Evolutionary conservation across 2,797 vertebrate species (phyloP).

Genomic region (Hyperoplus immaculatus): DNA sequence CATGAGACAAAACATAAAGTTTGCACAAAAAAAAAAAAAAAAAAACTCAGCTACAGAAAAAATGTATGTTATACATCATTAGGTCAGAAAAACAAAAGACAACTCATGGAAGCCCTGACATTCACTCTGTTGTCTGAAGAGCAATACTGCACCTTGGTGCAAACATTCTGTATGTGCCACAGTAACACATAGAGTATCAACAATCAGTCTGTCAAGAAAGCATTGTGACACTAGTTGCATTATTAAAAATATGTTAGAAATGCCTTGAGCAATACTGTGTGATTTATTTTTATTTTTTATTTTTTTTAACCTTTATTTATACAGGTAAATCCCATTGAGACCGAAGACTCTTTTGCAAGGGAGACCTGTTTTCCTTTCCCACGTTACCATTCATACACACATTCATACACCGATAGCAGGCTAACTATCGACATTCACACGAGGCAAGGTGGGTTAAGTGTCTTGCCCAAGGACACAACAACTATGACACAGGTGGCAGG

Average conservation of each 20-base stretch:
- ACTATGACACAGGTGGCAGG: too few species aligned
- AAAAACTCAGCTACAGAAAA: background rate
- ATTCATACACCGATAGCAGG: too few species aligned
- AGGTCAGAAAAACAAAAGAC: conserved; percentile 19
- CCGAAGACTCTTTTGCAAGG: too few species aligned
- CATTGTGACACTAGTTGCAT: conserved; percentile 3
- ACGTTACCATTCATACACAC: too few species aligned
- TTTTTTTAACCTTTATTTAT: too few species aligned
- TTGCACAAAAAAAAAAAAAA: background rate
- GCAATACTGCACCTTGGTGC: background rate
- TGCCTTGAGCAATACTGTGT: conserved; percentile 2
- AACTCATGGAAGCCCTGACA: background rate
- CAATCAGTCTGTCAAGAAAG: conserved; percentile 12
- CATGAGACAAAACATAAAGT: conserved; percentile 15
- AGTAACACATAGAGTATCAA: background rate
- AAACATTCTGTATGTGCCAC: background rate
- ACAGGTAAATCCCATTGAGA: too few species aligned
- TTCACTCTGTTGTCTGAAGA: background rate
- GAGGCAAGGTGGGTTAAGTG: too few species aligned
- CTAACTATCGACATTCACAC: too few species aligned
- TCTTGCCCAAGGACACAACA: too few species aligned
- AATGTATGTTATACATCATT: conserved; percentile 14
- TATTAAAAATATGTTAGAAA: conserved; percentile 28
- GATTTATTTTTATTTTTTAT: too few species aligned
- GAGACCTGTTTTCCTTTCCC: too few species aligned